These are phyloP conservation scores for Catharus minimus DNA, from an alignment of 2,113 vertebrate species.

Conservation along the genomic window DNA sequence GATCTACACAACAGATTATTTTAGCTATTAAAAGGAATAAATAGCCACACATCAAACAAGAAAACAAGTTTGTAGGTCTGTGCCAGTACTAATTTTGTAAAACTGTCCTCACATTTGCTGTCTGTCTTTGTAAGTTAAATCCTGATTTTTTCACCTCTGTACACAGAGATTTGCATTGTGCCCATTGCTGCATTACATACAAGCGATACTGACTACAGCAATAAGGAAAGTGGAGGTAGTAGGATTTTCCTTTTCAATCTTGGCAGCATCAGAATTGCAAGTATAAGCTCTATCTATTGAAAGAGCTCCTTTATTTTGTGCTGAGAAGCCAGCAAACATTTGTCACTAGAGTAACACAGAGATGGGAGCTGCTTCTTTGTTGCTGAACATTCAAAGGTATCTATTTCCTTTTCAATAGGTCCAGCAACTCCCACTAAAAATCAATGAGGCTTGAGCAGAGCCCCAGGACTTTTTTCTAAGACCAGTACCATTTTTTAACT, in stretches of 20 bases:
- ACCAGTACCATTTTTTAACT: background rate
- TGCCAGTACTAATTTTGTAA: background rate
- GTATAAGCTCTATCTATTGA: slow-evolving; percentile 10
- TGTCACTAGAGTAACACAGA: background rate
- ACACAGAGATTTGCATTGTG: background rate
- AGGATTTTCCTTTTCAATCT: slow-evolving; percentile 23
- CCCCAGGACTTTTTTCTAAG: background rate
- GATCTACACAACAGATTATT: background rate
- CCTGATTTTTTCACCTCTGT: background rate
- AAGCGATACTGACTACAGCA: background rate
- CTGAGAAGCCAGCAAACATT: slow-evolving; percentile 3
- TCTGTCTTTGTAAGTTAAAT: background rate
- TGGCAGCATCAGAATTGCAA: slow-evolving; percentile 13
- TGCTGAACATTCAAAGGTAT: background rate
- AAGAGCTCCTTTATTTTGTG: background rate
- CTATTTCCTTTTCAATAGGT: background rate
- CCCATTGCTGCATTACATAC: background rate
- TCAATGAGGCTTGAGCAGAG: background rate
- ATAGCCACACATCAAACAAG: background rate
- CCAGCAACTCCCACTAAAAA: slow-evolving; percentile 6
- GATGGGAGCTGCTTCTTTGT: background rate
- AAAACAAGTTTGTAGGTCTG: background rate
- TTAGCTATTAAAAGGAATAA: background rate
- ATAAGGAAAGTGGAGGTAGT: background rate
- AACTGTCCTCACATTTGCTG: background rate